These are phyloP conservation scores for Rhaphigaster nebulosa DNA, from an alignment of 2,888 invertebrate species.

Conservation along the genomic window DNA sequence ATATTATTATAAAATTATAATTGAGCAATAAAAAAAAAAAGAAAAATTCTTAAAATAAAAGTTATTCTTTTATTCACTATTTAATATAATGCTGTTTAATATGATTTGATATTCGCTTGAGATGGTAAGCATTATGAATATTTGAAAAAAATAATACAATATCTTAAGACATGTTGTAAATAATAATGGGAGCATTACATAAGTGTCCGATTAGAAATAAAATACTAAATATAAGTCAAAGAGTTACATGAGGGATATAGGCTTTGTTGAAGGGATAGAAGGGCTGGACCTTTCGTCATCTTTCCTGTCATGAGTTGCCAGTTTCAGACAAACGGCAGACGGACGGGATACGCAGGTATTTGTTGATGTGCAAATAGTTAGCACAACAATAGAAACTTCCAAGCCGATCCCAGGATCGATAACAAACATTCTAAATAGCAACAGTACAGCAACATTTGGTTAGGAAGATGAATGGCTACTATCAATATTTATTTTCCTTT, in stretches of 20 bases:
- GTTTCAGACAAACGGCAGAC: constrained; percentile 32
- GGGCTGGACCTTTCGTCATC: background rate
- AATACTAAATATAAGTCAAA: background rate
- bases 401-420: background rate
- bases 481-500: background rate
- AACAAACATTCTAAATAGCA: constrained; percentile 6
- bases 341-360: constrained; percentile 12
- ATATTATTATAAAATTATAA: too few species aligned
- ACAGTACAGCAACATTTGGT: background rate
- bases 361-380: constrained; percentile 28
- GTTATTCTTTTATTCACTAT: too few species aligned
- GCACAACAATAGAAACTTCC: constrained; percentile 25
- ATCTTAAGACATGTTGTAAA: too few species aligned
- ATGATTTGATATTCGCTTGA: too few species aligned
- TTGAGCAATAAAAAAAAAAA: too few species aligned
- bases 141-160: too few species aligned
- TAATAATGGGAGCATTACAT: background rate
- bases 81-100: too few species aligned
- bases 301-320: constrained; percentile 32
- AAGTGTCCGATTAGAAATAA: background rate
- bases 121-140: too few species aligned
- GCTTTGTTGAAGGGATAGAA: background rate
- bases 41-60: too few species aligned
- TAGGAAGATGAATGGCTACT: background rate
- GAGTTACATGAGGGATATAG: background rate